A percentile compares a stretch with the other conserved stretches of the same genome.
Conservation (phyloP, 2,888 invertebrate species). For the Amphiduros pacificus region DNA sequence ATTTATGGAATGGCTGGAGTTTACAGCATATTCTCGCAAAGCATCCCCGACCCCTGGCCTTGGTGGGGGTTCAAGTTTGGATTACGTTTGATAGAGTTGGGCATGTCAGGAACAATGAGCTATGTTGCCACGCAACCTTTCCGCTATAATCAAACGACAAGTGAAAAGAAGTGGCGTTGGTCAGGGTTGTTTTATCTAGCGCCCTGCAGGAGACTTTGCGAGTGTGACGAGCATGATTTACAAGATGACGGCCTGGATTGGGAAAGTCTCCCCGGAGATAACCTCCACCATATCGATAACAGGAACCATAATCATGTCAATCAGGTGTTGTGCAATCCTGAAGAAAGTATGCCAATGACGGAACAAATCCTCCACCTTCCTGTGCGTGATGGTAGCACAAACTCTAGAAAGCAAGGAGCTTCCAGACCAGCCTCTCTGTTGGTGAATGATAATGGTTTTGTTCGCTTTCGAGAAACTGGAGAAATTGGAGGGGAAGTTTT, state of each 20-base stretch:
- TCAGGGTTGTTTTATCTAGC: conserved; percentile 12
- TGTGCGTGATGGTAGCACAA: not conserved
- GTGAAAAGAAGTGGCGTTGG: not conserved
- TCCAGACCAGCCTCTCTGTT: conserved; percentile 70
- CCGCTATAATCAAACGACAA: conserved; percentile 34
- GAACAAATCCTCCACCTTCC: not conserved
- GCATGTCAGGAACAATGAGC: conserved; percentile 79
- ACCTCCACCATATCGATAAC: not conserved
- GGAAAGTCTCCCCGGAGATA: conserved; percentile 4
- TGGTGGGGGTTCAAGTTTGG: conserved; percentile 91
- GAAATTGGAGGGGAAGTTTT: conserved; percentile 16
- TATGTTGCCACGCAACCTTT: conserved; percentile 79
- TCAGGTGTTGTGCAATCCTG: not conserved
- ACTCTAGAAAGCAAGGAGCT: conserved; percentile 19
- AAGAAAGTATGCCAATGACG: not conserved
- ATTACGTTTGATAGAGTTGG: conserved; percentile 80
- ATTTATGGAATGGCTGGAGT: conserved; percentile 78
- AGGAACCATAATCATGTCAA: not conserved
- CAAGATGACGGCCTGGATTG: conserved; percentile 13
- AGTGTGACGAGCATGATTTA: conserved; percentile 2
- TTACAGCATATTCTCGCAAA: conserved; percentile 54
- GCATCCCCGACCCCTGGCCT: conserved; percentile 71
- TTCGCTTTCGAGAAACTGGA: conserved; percentile 62
- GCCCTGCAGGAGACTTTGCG: conserved; percentile 22
- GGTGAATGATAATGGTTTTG: conserved; percentile 88